Base-by-base conservation (phyloP, 2,888 invertebrate species). In the Coelinius sp. region DNA sequence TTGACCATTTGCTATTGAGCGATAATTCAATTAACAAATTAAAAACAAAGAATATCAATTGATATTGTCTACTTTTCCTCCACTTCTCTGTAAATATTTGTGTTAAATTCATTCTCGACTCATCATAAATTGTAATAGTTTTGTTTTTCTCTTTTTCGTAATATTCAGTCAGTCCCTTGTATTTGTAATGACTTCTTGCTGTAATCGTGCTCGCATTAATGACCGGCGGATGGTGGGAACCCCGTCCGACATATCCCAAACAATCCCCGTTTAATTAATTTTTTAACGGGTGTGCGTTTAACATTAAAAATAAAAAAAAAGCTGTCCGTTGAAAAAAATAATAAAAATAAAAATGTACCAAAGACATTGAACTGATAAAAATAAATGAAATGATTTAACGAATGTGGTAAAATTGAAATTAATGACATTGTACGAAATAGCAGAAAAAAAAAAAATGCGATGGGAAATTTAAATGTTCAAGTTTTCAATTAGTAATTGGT, bases 321-420 rank as follows among this genome's bases (percentile, higher is more conserved):
- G 85, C 84, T 85, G 84, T 86, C 83, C 82, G 82, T 85, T 85
- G 82, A 84, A 83, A 56, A n/a, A n/a, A n/a, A n/a, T n/a, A n/a
- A n/a, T n/a, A n/a, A n/a, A n/a, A n/a, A n/a, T n/a, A 31, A 52
- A 22, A 84, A 85, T 84, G 84, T 85, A 86, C 86, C 86, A 87
- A 86, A 87, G 76, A 85, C 83, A 76, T 77, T 79, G 73, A 76
- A 79, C 77, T 75, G 76, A 78, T 79, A 73, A 76, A 77, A 75
- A 73, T 75, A 75, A 75, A 72, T 73, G 65, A 70, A 69, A 68
- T 73, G 62, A 69, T 20, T 70, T 62, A 67, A 72, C 64, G 62
- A 65, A 71, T 41, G 8, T 22, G 68, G 35, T 53, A 49, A 67
- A 68, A 44, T 52, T 38, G 25, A 17, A 56, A 56, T 56, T 56